Evolutionary conservation across 2,888 invertebrate genomes (phyloP), one percentile per base, ranked within the genome.

Genomic region (Cheilosia impressa): DNA sequence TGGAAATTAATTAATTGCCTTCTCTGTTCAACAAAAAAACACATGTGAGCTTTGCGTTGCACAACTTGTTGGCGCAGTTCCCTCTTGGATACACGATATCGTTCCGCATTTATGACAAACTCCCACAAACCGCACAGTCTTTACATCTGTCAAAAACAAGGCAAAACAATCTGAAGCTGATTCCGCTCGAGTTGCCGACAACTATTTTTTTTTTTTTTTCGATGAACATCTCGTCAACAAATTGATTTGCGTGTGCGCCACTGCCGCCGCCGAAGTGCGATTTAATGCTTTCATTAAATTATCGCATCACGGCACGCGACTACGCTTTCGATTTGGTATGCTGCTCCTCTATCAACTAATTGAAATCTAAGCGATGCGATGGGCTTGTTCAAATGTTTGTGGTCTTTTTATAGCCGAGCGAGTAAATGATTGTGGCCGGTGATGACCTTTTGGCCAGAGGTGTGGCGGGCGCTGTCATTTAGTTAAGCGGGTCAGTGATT

Each of bases 401-500:
- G 34, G 15, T 31, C 72, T 57, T 22, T 63, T 78, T 38, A 31
- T 31, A 13, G 0, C 13, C 9, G 57, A 83, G 62, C 68, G 68
- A 69, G 45, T 62, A 34, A 60, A 22, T 38, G 71, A 65, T 60
- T 71, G 17, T 19, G 66, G 5, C 15, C 27, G 19, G 10, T 3
- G 27, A 55, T 17, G 45, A 43, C 41, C 83, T 78, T 83, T 83
- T n/a, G 41, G 34, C 15, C 50, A 15, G 69, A 83, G 17, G 13
- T 15, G 22, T 15, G 79, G 69, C 58, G 83, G 73, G 79, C 50
- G 34, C 53, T 53, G 52, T 41, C 73, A 75, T 79, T 79, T 24
- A 75, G 84, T 84, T 79, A 84, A 71, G 79, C 79, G 65, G 73
- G 78, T 83, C 83, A 83, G 83, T 83, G 68, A 78, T 82, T 68